A percentile compares a stretch with the other conserved stretches of the same genome.
Evolutionary conservation across 2,888 invertebrate species (phyloP).

Genomic region (Eumerus sabulonum): DNA sequence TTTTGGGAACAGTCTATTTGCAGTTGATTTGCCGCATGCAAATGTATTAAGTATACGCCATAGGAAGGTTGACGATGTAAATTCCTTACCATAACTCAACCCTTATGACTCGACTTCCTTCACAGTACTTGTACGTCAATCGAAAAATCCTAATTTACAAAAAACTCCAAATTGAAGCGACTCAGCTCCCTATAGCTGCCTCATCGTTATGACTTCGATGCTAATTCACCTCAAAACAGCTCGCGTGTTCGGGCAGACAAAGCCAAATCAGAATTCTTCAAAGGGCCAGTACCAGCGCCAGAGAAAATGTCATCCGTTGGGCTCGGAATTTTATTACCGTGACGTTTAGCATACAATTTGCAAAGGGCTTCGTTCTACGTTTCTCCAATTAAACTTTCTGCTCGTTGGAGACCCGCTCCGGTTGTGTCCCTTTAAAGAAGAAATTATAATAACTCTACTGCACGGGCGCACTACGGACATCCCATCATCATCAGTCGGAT

Average conservation of each 20-base stretch:
- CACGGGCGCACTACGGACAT: constrained; percentile 3
- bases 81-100: constrained; percentile 41
- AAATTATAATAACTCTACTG: constrained; percentile 68
- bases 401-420: constrained; percentile 39
- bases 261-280: too few species aligned
- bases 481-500: neutral
- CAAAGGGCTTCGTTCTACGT: constrained; percentile 54
- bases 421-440: constrained; percentile 57
- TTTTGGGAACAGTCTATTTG: constrained; percentile 20
- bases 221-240: constrained; percentile 59
- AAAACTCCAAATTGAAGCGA: constrained; percentile 47
- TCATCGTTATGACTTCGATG: constrained; percentile 65
- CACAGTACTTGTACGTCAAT: constrained; percentile 64
- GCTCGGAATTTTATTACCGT: constrained; percentile 58
- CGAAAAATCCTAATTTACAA: constrained; percentile 65
- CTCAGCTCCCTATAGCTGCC: constrained; percentile 43
- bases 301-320: constrained; percentile 54
- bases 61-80: constrained; percentile 33
- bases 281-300: neutral
- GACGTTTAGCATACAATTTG: constrained; percentile 68
- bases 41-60: too few species aligned
- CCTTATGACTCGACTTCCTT: constrained; percentile 32
- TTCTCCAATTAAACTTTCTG: constrained; percentile 62
- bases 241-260: neutral
- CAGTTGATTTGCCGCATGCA: neutral